These are phyloP conservation scores for Trypoxylon attenuatum DNA, from an alignment of 2,888 invertebrate genomes.

Conservation along the genomic window DNA sequence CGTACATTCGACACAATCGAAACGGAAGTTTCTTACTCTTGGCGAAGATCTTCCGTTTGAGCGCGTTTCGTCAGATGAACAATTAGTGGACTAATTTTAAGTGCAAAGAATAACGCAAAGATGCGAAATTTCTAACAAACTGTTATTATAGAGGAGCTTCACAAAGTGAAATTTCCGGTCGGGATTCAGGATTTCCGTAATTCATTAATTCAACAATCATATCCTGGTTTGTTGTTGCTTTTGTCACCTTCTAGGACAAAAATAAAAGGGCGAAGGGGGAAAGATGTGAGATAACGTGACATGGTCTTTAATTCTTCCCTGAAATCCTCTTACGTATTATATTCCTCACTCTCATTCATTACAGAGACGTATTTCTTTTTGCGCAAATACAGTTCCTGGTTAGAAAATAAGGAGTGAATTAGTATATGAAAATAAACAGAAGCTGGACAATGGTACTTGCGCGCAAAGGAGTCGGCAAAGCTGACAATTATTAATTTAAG, in stretches of 20 bases:
- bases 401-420: not conserved
- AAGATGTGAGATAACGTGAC: conserved; percentile 6
- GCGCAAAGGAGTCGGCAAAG: conserved; percentile 31
- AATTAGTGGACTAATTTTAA: too few species aligned
- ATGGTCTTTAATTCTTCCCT: not conserved
- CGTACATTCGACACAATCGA: too few species aligned
- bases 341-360: not conserved
- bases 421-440: not conserved
- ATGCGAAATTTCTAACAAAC: too few species aligned
- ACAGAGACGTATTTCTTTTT: too few species aligned
- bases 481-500: conserved; percentile 59
- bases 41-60: too few species aligned
- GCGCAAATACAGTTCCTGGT: too few species aligned
- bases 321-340: not conserved
- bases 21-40: too few species aligned
- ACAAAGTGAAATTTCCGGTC: too few species aligned
- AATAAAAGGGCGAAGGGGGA: not conserved
- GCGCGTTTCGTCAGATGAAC: too few species aligned
- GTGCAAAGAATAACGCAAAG: too few species aligned
- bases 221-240: not conserved
- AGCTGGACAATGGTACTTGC: not conserved
- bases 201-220: conserved; percentile 26
- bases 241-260: not conserved
- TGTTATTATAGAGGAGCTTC: too few species aligned
- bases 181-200: conserved; percentile 34